These are phyloP conservation scores for Phania funesta DNA, from an alignment of 2,888 invertebrate genomes.

Conservation along the genomic window DNA sequence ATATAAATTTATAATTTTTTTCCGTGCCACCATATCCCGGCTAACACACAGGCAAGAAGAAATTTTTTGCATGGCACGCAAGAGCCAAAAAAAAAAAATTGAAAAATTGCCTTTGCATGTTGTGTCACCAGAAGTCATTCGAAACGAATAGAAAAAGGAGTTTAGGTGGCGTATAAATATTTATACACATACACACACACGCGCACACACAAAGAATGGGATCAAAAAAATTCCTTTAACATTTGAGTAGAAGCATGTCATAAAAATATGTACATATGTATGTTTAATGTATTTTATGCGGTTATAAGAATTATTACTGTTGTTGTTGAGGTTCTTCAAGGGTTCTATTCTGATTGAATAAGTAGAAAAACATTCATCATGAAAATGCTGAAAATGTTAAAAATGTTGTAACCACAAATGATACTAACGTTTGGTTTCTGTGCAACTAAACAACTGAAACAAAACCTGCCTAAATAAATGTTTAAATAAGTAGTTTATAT, in stretches of 20 bases:
- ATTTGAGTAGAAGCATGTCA: conserved; percentile 28
- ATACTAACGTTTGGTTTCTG: conserved; percentile 13
- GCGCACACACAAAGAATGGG: too few relatives aligned
- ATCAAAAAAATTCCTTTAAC: conserved; percentile 30
- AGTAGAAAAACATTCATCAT: conserved; percentile 26
- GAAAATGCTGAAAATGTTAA: conserved; percentile 44
- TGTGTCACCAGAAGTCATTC: conserved; percentile 63
- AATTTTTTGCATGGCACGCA: conserved; percentile 64
- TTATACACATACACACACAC: background rate
- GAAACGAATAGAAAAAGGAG: background rate
- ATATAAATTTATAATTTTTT: conserved; percentile 61
- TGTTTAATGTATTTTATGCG: conserved; percentile 57
- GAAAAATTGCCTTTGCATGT: conserved; percentile 77
- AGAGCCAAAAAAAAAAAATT: conserved; percentile 68
- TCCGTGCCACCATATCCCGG: conserved; percentile 47
- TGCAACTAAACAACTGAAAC: background rate
- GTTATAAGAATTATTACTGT: conserved; percentile 37
- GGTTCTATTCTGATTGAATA: background rate
- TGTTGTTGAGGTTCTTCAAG: conserved; percentile 36
- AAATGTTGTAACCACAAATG: conserved; percentile 54
- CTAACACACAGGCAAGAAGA: background rate
- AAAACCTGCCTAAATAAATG: background rate
- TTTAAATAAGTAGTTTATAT: background rate
- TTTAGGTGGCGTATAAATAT: conserved; percentile 22
- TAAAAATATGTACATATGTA: conserved; percentile 48